Evolutionary conservation across 2,888 invertebrate species (phyloP), one percentile per base, ranked within the genome.

Genomic region (Liopterus haemorrhoidalis): DNA sequence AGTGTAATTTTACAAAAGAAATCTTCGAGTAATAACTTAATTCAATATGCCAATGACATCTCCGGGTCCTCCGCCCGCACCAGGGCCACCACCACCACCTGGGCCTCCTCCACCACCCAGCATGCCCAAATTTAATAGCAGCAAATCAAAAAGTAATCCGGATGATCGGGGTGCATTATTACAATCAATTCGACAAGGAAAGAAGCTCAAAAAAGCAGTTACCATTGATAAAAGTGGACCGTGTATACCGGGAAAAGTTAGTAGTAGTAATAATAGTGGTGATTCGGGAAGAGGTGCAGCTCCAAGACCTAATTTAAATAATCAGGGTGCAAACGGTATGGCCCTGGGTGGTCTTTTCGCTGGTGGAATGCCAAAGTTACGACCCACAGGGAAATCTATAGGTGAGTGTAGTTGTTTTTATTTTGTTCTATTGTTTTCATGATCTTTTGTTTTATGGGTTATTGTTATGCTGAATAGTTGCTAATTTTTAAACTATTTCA

Each of bases 191-290:
- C 79, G 89, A 57, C 82, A 83, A 65, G 93, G 92, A 45, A 70
- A 82, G 39, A 77, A 77, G 58, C 70, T 93, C 53, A 91, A 87
- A 67, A 92, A 91, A 70, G 75, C 90, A 41, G 81, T 82, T 1
- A 92, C 92, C n/a, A 82, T 85, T 58, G 93, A 94, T 65, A 86
- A 89, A 68, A 93, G 93, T 76, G 83, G 79, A 39, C 93, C 93
- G 0, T 65, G 76, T 37, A 70, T 90, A 54, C 71, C 80, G 56
- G 86, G 88, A 62, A 78, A 76, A 67, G 57, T 70, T 44, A 69
- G 63, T 51, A 44, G 15, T 46, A 43, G 15, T 22, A 55, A 38
- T 46, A 57, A 49, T 51, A 51, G 48, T 37, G 45, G 52, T 54
- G 33, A 64, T 59, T 50, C 46, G 57, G 49, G 51, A 56, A 46